Base-by-base conservation (phyloP, 2,888 invertebrate genomes). In the Crematogaster levior region DNA sequence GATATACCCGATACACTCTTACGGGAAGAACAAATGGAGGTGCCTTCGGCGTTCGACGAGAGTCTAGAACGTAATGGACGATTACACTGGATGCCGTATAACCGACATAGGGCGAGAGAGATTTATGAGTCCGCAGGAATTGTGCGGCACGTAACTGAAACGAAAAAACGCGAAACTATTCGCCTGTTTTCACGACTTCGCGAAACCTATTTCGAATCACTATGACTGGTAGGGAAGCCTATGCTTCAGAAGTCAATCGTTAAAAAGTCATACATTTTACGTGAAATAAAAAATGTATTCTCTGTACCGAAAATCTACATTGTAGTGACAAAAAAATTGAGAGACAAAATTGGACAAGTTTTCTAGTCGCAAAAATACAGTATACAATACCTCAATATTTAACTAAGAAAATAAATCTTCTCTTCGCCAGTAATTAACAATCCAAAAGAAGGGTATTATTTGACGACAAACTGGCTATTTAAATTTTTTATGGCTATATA, bases 81-180 rank as follows among this genome's bases (percentile, higher is more conserved):
- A 89, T 89, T 89, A 89, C 88, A 88, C 84, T 83, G 86, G 80
- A 81, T 65, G 56, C 72, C 73, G 85, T 81, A 84, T 68, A 85
- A 85, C 75, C 77, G 82, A 53, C 86, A 65, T 72, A 84, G 75
- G 82, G 73, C 82, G 70, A 66, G 66, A 65, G 77, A 89, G 90
- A 90, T 90, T 86, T 90, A 90, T 89, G 88, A 84, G 84, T 85
- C 88, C 90, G 85, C 90, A 90, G 89, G 89, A 90, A 90, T 90
- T 90, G 84, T 83, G 88, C 83, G 72, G 80, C 85, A 83, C 85
- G 89, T 85, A 90, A 85, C 87, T 65, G 63, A 82, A 82, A 84
- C 61, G 80, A 84, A 84, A 89, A 83, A 84, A 82, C 53, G 65
- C 73, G 81, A 77, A 89, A 89, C 86, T 88, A 89, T 88, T 87